Percentiles rank a stretch among this genome's conserved stretches.
These are phyloP conservation scores for Ligdia adustata DNA, from an alignment of 2,888 invertebrate species.

Conservation along the genomic window DNA sequence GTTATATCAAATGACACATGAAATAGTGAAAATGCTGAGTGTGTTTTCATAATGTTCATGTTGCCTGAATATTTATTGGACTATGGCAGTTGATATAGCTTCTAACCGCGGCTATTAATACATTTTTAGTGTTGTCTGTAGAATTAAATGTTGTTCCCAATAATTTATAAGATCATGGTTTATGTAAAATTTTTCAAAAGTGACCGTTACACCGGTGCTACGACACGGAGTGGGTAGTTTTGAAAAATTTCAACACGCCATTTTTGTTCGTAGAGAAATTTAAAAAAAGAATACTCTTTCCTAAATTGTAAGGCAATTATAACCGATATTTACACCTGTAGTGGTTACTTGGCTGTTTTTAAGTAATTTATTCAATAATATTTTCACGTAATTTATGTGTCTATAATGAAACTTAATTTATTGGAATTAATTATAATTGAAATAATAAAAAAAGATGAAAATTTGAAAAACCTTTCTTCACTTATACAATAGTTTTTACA, in stretches of 20 bases:
- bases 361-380: slow-evolving; percentile 79
- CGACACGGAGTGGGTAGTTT: slow-evolving; percentile 44
- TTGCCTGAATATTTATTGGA: background rate
- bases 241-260: slow-evolving; percentile 60
- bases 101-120: slow-evolving; percentile 36
- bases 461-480: slow-evolving; percentile 82
- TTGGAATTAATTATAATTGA: slow-evolving; percentile 80
- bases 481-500: slow-evolving; percentile 85
- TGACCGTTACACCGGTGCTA: slow-evolving; percentile 29
- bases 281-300: slow-evolving; percentile 78
- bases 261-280: slow-evolving; percentile 66
- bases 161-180: slow-evolving; percentile 73
- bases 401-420: slow-evolving; percentile 80
- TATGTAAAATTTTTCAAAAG: slow-evolving; percentile 62
- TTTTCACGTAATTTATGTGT: slow-evolving; percentile 83
- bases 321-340: slow-evolving; percentile 80
- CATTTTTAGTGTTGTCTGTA: slow-evolving; percentile 69
- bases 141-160: slow-evolving; percentile 80
- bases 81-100: slow-evolving; percentile 28
- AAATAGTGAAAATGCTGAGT: slow-evolving; percentile 4
- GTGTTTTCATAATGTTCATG: background rate
- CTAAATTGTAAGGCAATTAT: slow-evolving; percentile 76
- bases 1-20: slow-evolving; percentile 28
- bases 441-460: slow-evolving; percentile 72
- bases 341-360: slow-evolving; percentile 81